A percentile compares a stretch with the other conserved stretches of the same genome.
phyloP scores from a whole-genome alignment of 2,797 vertebrate genomes.

The Crotalus adamanteus region DNA sequence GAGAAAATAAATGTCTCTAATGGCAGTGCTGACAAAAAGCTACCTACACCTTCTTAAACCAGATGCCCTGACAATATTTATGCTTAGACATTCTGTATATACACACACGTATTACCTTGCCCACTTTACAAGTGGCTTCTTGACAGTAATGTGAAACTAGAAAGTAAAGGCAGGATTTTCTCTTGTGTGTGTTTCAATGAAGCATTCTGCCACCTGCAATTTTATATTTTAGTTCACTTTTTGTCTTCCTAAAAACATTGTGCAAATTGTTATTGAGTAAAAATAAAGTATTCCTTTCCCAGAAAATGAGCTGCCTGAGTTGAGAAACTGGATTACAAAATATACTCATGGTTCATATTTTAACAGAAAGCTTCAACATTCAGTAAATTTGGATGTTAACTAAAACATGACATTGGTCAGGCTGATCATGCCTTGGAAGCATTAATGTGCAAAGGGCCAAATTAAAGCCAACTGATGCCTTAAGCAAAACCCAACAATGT shows the following conservation, averaged over 20 bases:
- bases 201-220: not conserved
- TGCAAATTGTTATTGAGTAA: not conserved
- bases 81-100: conserved; percentile 46
- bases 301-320: not conserved
- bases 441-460: not conserved
- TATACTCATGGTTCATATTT: not conserved
- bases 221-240: not conserved
- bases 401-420: not conserved
- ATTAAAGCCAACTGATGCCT: not conserved
- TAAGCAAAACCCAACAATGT: not conserved
- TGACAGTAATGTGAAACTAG: conserved; percentile 64
- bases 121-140: conserved; percentile 61
- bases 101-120: conserved; percentile 41
- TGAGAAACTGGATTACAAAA: not conserved
- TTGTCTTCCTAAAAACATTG: not conserved
- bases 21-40: conserved; percentile 55
- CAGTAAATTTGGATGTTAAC: not conserved
- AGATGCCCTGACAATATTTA: conserved; percentile 61
- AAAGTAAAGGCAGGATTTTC: conserved; percentile 48
- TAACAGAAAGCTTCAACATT: not conserved
- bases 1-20: conserved; percentile 58
- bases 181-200: not conserved
- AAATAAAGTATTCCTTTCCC: not conserved
- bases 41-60: conserved; percentile 57
- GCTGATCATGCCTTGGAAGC: not conserved